These are phyloP conservation scores for Mimachlamys varia DNA, from an alignment of 2,888 invertebrate genomes.

Conservation along the genomic window DNA sequence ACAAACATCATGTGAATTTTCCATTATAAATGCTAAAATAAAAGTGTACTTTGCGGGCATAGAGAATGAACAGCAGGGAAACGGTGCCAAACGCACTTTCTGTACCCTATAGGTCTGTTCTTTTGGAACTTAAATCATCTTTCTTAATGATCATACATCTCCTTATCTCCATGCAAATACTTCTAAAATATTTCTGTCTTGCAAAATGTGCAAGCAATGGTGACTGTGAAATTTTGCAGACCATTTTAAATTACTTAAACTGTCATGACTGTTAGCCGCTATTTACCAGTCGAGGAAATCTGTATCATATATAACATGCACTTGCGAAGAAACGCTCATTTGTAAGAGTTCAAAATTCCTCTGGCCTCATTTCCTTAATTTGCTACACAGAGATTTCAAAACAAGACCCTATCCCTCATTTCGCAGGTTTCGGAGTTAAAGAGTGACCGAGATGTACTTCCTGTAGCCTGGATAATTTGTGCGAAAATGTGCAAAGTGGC, in stretches of 20 bases:
- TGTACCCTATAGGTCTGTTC: not conserved
- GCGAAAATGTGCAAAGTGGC: slow-evolving; percentile 29
- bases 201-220: too few relatives aligned
- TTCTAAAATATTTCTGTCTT: not conserved
- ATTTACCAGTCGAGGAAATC: not conserved
- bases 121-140: not conserved
- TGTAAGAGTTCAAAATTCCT: not conserved
- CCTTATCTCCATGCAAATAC: not conserved
- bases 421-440: not conserved
- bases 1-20: not conserved
- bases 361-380: not conserved
- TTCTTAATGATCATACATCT: not conserved
- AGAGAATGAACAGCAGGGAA: not conserved
- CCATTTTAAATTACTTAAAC: not conserved
- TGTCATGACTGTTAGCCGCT: not conserved
- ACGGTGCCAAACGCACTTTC: not conserved
- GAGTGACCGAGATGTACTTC: not conserved
- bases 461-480: slow-evolving; percentile 20
- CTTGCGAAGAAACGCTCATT: not conserved
- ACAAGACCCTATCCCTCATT: not conserved
- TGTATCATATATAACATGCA: not conserved
- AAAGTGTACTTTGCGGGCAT: not conserved
- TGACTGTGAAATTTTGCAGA: not conserved
- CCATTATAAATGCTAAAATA: not conserved
- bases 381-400: not conserved